A percentile compares a stretch with the other conserved stretches of the same genome.
phyloP scores from a whole-genome alignment of 2,113 vertebrate genomes.

The Tinamus guttatus region DNA sequence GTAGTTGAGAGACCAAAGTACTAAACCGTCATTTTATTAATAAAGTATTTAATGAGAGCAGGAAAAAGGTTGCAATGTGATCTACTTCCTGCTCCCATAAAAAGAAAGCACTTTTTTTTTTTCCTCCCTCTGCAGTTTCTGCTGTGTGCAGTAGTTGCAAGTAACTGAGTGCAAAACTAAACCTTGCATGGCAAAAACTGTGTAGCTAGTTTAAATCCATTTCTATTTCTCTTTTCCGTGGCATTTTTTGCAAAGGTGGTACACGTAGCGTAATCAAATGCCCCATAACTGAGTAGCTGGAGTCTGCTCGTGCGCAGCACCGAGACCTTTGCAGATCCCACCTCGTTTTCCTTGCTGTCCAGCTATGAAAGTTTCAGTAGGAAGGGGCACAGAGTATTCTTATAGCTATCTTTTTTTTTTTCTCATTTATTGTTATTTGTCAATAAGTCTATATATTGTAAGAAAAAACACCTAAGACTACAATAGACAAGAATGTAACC shows the following conservation, averaged over 20 bases:
- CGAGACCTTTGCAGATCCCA: neutral
- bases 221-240: rapidly evolving
- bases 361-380: neutral
- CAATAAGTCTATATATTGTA: neutral
- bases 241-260: neutral
- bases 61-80: neutral
- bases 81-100: neutral
- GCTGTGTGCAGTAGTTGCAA: rapidly evolving
- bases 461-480: neutral
- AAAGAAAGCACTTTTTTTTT: neutral
- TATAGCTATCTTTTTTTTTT: neutral
- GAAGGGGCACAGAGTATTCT: neutral
- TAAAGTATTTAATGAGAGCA: neutral
- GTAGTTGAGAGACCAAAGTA: neutral
- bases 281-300: rapidly evolving
- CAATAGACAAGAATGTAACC: neutral
- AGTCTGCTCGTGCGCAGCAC: too few species aligned
- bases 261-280: neutral
- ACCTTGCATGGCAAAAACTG: rapidly evolving
- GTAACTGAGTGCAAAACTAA: neutral
- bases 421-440: neutral
- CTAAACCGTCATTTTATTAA: neutral
- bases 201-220: neutral
- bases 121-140: neutral
- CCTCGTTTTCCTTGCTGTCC: neutral